Evolutionary conservation across 2,888 invertebrate species (phyloP), one percentile per base, ranked within the genome.

Genomic region (Diploptera punctata): DNA sequence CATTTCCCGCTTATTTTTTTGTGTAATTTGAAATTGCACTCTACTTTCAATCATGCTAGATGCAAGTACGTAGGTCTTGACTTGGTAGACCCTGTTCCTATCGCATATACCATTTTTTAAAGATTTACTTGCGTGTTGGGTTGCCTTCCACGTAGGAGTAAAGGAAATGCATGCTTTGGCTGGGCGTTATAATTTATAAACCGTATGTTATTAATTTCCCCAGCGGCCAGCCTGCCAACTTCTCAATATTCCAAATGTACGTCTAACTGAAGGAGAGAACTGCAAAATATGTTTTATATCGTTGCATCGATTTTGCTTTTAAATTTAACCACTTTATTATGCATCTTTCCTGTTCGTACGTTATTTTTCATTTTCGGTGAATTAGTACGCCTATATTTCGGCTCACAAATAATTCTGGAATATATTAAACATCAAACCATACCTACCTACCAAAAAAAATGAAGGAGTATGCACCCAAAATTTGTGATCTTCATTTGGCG

Each of bases 151-250:
- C 31, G 26, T 57, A 57, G 31, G 57, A 57, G 57, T n/a, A n/a
- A n/a, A 3, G 1, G 57, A 24, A 16, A n/a, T n/a, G n/a, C n/a
- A n/a, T n/a, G n/a, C 31, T 16, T n/a, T n/a, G 24, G 21, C 29
- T 24, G n/a, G n/a, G 26, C 2, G 57, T n/a, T 18, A 29, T 57
- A 57, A 57, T 57, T 57, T 29, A 5, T 29, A 29, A n/a, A 57
- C 31, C 57, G n/a, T n/a, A 16, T 29, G 29, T n/a, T 57, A 57
- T 57, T 29, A 57, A 57, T 57, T 57, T 57, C 57, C 57, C 57
- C 16, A 7, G 57, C 29, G 57, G 57, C 57, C 57, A 57, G 24
- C 31, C n/a, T n/a, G 47, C 47, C 3, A 33, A 10, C 52, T 24
- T 13, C 24, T 52, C 52, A 24, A 52, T 52, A 52, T 52, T 19